phyloP scores from a whole-genome alignment of 2,797 vertebrate genomes.

The Pangasius djambal region DNA sequence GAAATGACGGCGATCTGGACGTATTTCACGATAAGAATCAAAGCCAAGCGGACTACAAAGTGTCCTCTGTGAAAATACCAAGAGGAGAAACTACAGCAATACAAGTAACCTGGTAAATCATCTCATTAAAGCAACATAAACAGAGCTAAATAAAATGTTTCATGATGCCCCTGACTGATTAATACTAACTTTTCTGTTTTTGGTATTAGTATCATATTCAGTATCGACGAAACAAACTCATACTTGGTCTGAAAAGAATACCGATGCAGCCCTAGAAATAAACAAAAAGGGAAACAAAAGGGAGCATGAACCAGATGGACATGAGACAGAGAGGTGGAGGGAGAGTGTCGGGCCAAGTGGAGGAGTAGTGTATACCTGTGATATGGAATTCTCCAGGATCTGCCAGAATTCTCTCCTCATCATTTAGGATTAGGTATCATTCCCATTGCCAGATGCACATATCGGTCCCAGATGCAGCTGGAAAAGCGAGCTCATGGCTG shows the following conservation, averaged over 20 bases:
- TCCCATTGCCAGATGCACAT: conserved; percentile 41
- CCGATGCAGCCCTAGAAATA: neutral
- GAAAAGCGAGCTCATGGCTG: conserved; percentile 56
- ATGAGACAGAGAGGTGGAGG: conserved; percentile 18
- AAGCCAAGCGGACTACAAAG: neutral
- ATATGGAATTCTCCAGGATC: conserved; percentile 44
- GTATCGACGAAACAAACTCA: neutral
- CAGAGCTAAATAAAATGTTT: neutral
- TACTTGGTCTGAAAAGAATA: neutral
- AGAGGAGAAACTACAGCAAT: neutral
- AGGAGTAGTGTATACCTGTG: conserved; percentile 46
- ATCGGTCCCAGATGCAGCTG: conserved; percentile 58
- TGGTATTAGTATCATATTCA: neutral
- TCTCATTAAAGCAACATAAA: neutral
- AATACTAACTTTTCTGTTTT: neutral
- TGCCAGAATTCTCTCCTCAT: conserved; percentile 64
- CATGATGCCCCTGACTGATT: neutral
- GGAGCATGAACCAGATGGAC: conserved; percentile 22
- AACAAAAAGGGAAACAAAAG: neutral
- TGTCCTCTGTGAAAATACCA: neutral
- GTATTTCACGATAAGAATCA: neutral
- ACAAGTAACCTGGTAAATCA: neutral
- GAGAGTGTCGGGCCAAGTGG: conserved; percentile 27
- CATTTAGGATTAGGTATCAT: conserved; percentile 49
- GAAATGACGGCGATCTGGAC: neutral